Conservation (phyloP, 2,113 vertebrate species). For the Dendropsophus ebraccatus region DNA sequence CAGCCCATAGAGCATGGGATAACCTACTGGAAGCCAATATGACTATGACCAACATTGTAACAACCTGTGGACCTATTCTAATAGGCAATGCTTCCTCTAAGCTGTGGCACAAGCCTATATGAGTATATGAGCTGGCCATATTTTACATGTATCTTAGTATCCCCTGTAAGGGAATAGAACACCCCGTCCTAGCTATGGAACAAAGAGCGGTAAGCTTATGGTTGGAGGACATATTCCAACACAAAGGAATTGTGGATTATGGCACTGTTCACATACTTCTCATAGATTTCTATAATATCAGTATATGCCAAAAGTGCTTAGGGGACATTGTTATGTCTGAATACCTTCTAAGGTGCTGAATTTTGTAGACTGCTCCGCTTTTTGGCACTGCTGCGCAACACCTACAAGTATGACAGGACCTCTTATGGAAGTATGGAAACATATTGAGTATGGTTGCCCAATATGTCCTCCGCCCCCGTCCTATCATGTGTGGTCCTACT, state of each 20-base stretch:
- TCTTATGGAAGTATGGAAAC: not conserved
- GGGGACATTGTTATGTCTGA: not conserved
- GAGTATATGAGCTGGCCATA: too few relatives aligned
- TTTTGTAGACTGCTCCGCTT: not conserved
- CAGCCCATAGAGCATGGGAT: too few relatives aligned
- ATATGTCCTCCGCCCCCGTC: not conserved
- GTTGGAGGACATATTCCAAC: not conserved
- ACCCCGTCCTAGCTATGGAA: not conserved
- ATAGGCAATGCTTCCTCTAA: too few relatives aligned
- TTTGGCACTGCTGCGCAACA: not conserved
- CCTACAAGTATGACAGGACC: not conserved
- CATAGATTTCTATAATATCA: not conserved
- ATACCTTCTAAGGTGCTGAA: not conserved
- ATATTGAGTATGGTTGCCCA: not conserved
- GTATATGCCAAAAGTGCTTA: not conserved
- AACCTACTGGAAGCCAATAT: too few relatives aligned
- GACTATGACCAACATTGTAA: too few relatives aligned
- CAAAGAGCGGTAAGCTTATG: not conserved
- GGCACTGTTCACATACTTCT: too few relatives aligned
- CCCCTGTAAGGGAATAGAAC: too few relatives aligned
- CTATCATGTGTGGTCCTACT: not conserved
- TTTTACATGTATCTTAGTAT: too few relatives aligned
- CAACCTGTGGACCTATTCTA: too few relatives aligned
- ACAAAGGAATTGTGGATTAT: not conserved
- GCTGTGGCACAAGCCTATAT: too few relatives aligned